Conservation (phyloP, 2,797 vertebrate species). For the Chelmon rostratus region DNA sequence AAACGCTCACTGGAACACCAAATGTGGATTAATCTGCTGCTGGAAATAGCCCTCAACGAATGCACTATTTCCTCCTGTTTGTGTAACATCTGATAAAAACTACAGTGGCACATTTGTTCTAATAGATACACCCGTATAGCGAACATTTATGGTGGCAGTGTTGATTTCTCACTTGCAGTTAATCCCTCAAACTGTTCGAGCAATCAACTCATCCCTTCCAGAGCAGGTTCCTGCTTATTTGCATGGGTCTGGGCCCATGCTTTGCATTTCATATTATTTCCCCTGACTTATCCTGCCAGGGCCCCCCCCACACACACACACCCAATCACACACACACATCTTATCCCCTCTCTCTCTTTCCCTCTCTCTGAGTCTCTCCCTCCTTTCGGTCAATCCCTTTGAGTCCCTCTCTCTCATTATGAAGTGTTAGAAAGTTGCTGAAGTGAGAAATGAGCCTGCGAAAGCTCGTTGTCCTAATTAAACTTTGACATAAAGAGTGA, state of each 20-base stretch:
- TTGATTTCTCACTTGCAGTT: conserved; percentile 14
- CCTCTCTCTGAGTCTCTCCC: conserved; percentile 28
- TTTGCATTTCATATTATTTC: conserved; percentile 62
- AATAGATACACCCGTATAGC: background rate
- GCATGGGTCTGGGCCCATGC: conserved; percentile 55
- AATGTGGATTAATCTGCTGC: background rate
- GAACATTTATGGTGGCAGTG: background rate
- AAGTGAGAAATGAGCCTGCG: conserved; percentile 94
- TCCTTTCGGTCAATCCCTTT: conserved; percentile 72
- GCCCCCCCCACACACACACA: background rate
- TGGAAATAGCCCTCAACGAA: conserved; percentile 3
- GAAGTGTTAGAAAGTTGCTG: conserved; percentile 95
- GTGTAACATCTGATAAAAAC: background rate
- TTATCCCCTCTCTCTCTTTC: background rate
- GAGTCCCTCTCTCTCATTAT: conserved; percentile 90
- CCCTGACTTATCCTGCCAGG: conserved; percentile 35
- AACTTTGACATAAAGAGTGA: conserved; percentile 95
- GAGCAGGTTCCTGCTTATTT: conserved; percentile 63
- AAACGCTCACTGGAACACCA: background rate
- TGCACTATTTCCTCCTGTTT: background rate
- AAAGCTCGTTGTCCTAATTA: conserved; percentile 96
- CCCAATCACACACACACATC: conserved; percentile 1
- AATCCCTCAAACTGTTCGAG: conserved; percentile 32
- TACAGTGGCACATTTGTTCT: too few relatives aligned
- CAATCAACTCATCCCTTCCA: conserved; percentile 18